A percentile compares a stretch with the other conserved stretches of the same genome.
Conservation (phyloP, 2,888 invertebrate genomes). For the Erebia aethiops region DNA sequence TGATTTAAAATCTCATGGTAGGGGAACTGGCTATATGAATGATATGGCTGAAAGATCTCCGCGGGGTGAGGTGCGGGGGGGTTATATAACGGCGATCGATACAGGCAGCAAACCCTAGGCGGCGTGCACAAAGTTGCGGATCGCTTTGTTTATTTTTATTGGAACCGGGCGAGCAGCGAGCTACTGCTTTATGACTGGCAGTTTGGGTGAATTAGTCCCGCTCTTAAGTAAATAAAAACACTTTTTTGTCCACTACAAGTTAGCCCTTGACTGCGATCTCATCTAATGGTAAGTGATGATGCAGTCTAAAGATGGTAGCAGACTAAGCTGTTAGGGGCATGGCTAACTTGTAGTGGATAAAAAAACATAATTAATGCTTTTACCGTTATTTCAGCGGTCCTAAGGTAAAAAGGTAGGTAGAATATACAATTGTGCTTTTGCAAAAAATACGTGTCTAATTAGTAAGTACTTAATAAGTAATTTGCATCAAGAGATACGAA, state of each 20-base stretch:
- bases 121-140: constrained; percentile 50
- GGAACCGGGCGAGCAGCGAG: constrained; percentile 36
- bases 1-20: too few relatives aligned
- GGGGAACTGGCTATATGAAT: constrained; percentile 50
- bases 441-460: too few relatives aligned
- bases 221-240: too few relatives aligned
- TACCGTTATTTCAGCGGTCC: neutral
- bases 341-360: too few relatives aligned
- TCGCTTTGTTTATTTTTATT: constrained; percentile 46
- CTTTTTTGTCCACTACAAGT: too few relatives aligned
- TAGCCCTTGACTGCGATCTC: too few relatives aligned
- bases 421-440: too few relatives aligned
- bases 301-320: too few relatives aligned
- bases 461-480: too few relatives aligned
- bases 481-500: too few relatives aligned
- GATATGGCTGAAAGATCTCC: constrained; percentile 58
- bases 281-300: too few relatives aligned
- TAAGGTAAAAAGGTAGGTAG: neutral
- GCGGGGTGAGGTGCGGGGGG: constrained; percentile 49
- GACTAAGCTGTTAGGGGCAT: too few relatives aligned
- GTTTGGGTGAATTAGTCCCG: constrained; percentile 25
- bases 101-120: constrained; percentile 58
- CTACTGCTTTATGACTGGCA: constrained; percentile 35
- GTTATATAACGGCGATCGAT: constrained; percentile 78
- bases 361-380: neutral